A percentile compares a stretch with the other conserved stretches of the same genome.
Conservation (phyloP, 2,113 vertebrate genomes). For the Rhagologus leucostigma region DNA sequence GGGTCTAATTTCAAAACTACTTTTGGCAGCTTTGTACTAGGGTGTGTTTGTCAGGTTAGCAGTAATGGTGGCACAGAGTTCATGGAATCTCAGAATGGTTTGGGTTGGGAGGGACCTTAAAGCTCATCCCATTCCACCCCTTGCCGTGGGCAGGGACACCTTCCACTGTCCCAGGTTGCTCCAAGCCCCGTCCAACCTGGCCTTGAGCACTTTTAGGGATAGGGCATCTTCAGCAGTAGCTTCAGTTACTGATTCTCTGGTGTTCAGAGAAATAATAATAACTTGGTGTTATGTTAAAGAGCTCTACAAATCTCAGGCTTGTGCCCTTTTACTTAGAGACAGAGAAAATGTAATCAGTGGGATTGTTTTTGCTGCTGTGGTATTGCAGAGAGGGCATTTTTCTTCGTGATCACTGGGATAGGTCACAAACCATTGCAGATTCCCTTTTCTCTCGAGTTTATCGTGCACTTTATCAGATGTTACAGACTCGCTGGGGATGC, state of each 20-base stretch:
- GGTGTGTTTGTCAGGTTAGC: neutral
- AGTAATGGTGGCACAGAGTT: neutral
- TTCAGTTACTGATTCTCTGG: neutral
- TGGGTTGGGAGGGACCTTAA: neutral
- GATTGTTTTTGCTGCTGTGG: neutral
- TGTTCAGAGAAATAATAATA: neutral
- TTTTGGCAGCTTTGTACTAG: neutral
- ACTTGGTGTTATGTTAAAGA: neutral
- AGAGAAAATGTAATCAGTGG: neutral
- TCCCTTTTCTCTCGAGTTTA: neutral
- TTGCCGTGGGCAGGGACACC: neutral
- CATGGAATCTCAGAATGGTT: neutral
- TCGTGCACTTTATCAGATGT: conserved; percentile 25
- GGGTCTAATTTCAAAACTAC: neutral
- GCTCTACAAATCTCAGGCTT: neutral
- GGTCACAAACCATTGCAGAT: neutral
- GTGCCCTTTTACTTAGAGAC: neutral
- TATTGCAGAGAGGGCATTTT: neutral
- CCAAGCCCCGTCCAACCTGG: neutral
- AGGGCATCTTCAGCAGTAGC: neutral
- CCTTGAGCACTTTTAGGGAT: neutral
- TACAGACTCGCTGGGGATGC: neutral
- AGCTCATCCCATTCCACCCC: neutral
- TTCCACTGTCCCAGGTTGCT: neutral
- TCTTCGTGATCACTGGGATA: neutral